These are phyloP conservation scores for Turritopsis rubra DNA, from an alignment of 30 jellyfish, hydroid and myxozoan genomes.

Conservation along the genomic window DNA sequence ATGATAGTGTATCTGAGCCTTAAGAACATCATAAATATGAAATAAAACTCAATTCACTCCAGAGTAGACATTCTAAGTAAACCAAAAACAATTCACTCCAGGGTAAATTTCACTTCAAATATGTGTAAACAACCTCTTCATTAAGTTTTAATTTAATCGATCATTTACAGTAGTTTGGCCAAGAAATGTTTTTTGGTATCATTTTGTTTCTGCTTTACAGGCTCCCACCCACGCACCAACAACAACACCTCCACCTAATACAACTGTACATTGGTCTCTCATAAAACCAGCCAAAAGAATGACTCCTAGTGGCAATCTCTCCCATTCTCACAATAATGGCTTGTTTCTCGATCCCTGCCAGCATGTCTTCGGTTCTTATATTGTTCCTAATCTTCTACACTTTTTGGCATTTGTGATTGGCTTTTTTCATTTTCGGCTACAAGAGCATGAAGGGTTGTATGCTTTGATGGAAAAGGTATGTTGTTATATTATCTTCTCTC, in stretches of 20 bases:
- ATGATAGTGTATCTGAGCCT: no score
- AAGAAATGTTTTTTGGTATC: no score
- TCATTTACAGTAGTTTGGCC: no score
- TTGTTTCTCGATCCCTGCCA: slow-evolving; percentile 42
- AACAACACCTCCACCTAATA: slow-evolving; percentile 27
- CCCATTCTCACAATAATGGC: not conserved
- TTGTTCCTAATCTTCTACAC: slow-evolving; percentile 72
- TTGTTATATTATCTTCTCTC: not conserved
- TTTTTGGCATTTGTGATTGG: slow-evolving; percentile 85
- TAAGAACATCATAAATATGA: no score
- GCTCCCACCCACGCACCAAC: not conserved
- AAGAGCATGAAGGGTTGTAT: slow-evolving; percentile 87
- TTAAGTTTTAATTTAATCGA: no score
- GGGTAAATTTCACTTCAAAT: no score
- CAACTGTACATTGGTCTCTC: slow-evolving; percentile 45
- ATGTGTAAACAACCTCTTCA: no score
- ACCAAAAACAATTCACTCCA: no score
- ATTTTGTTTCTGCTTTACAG: no score
- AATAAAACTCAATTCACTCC: no score
- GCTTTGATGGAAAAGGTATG: slow-evolving; percentile 97
- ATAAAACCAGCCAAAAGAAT: slow-evolving; percentile 44
- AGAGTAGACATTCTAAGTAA: no score
- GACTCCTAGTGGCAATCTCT: not conserved
- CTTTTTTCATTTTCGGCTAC: slow-evolving; percentile 75
- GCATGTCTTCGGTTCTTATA: slow-evolving; percentile 80